Evolutionary conservation across 2,888 invertebrate genomes (phyloP), one percentile per base, ranked within the genome.

Genomic region (Parascotia fuliginaria): DNA sequence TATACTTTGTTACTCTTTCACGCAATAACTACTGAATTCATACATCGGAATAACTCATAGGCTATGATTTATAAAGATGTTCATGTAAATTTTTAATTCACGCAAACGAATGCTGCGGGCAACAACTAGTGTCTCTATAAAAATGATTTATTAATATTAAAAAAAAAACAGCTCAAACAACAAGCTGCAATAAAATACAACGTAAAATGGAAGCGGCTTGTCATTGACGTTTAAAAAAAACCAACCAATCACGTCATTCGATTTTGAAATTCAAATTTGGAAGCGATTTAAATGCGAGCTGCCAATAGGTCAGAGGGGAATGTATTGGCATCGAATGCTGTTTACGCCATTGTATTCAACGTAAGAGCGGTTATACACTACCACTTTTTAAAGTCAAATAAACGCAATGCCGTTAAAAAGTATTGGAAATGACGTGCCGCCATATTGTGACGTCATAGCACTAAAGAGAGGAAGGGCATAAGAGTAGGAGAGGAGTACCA

Each of bases 241-340:
- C 65, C 44, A 40, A 63, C 84, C 85, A 85, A 85, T 83, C 39
- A 74, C 70, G 69, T 36, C 40, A 50, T 44, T 41, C 36, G 45
- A 68, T 78, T 88, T 88, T 87, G 77, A 78, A 86, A 79, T 90
- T 89, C 77, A 89, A 90, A 90, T 90, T 78, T 53, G 65, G 76
- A 78, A 82, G 66, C 79, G 70, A 86, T 87, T 85, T 78, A 83
- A 85, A 87, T 89, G 83, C 88, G 79, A 64, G 77, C 83, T 71
- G 81, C 78, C 88, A 88, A 87, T 89, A 87, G 90, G 90, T 90
- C 90, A 90, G 74, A 81, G 79, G 75, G 77, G 79, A 83, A 84
- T 82, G 76, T 80, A 86, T 87, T 85, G 83, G 82, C 76, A 87
- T 84, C 59, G 74, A 74, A 78, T 84, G 64, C 55, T 65, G 70